Percentiles rank a stretch among this genome's conserved stretches.
Evolutionary conservation across 1,140 invertebrate genomes (phyloP).

Genomic region (Battus philenor): DNA sequence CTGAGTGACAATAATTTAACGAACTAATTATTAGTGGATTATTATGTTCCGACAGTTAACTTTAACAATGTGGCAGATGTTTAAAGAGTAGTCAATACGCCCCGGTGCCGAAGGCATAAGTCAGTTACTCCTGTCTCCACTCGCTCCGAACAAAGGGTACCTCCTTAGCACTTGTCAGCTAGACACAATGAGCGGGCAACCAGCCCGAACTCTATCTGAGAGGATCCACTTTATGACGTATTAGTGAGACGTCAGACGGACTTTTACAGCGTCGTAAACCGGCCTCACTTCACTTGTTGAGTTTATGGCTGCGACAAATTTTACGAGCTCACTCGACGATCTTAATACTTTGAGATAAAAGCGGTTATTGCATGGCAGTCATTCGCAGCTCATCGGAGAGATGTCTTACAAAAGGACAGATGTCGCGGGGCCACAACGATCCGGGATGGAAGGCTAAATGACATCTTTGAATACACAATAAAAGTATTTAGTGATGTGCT

Average conservation of each 20-base stretch:
- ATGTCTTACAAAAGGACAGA: conserved; percentile 12
- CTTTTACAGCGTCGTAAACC: conserved; percentile 64
- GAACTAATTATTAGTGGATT: too few species aligned
- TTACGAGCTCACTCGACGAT: conserved; percentile 4
- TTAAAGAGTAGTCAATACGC: too few species aligned
- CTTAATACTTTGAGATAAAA: conserved; percentile 5
- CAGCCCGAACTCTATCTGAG: conserved; percentile 25
- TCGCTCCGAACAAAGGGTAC: too few species aligned
- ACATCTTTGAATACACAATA: too few species aligned
- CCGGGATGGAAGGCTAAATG: too few species aligned
- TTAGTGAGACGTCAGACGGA: conserved; percentile 66
- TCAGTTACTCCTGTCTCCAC: too few species aligned
- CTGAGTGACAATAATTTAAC: too few species aligned
- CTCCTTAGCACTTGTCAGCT: neutral
- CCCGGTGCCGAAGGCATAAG: too few species aligned
- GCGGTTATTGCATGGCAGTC: neutral
- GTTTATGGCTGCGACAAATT: conserved; percentile 37
- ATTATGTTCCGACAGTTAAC: too few species aligned
- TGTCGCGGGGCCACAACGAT: conserved; percentile 10
- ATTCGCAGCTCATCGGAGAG: neutral
- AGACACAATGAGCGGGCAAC: conserved; percentile 2
- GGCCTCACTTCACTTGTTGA: conserved; percentile 68
- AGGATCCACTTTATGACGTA: conserved; percentile 61
- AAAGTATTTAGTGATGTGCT: too few species aligned
- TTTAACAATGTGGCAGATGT: too few species aligned